phyloP scores from a whole-genome alignment of 2,113 vertebrate species.

The Urocynchramus pylzowi region DNA sequence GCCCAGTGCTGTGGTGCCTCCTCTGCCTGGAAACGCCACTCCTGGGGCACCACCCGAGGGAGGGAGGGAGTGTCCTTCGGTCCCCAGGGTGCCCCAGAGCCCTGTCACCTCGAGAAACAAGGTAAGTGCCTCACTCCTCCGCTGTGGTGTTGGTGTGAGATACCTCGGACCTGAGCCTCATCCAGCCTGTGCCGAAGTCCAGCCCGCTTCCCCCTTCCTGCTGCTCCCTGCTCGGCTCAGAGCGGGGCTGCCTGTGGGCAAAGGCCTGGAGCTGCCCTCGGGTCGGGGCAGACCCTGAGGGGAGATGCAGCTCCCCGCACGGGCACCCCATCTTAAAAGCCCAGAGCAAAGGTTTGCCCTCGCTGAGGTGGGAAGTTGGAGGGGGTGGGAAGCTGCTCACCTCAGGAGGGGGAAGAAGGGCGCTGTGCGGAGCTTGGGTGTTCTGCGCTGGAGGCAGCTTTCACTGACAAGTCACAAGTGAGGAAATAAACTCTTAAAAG shows the following conservation, averaged over 20 bases:
- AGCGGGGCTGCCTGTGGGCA: neutral
- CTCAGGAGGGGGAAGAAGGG: neutral
- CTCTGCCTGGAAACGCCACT: neutral
- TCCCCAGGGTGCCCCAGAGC: neutral
- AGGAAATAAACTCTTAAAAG: neutral
- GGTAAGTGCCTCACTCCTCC: neutral
- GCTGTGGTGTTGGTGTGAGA: neutral
- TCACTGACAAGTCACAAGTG: rapidly evolving
- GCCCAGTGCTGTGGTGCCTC: neutral
- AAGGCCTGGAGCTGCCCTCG: neutral
- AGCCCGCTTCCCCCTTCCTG: neutral
- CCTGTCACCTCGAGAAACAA: neutral
- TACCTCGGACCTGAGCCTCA: neutral
- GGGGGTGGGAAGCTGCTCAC: neutral
- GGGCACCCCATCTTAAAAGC: neutral
- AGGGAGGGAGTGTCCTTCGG: neutral
- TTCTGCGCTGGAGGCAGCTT: neutral
- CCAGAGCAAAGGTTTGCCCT: neutral
- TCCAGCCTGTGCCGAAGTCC: neutral
- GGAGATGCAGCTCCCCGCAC: neutral
- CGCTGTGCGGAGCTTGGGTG: rapidly evolving
- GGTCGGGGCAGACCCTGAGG: neutral
- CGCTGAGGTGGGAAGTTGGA: neutral
- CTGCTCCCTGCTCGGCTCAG: rapidly evolving
- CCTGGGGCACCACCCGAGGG: neutral